Evolutionary conservation across 2,888 invertebrate genomes (phyloP).

Genomic region (Phyllotreta cruciferae): DNA sequence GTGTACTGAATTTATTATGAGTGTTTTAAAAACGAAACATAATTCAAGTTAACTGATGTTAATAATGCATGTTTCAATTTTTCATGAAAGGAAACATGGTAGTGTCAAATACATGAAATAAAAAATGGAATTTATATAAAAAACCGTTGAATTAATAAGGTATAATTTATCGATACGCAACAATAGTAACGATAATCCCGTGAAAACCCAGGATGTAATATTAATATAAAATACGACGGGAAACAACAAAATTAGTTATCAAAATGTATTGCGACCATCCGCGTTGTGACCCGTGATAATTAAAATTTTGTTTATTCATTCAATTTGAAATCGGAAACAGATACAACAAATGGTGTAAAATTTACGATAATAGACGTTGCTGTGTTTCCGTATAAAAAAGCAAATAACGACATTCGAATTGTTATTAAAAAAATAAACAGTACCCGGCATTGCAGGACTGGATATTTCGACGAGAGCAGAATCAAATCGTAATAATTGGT

Average conservation of each 20-base stretch:
- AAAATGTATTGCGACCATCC: constrained; percentile 29
- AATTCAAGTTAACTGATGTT: too few species aligned
- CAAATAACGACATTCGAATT: constrained; percentile 12
- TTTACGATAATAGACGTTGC: constrained; percentile 19
- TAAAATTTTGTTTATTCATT: constrained; percentile 47
- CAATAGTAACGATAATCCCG: constrained; percentile 1
- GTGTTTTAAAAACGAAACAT: too few species aligned
- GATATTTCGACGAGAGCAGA: too few species aligned
- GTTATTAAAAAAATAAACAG: constrained; percentile 5
- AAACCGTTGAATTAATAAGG: too few species aligned
- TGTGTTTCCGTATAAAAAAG: constrained; percentile 15
- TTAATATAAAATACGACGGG: constrained; percentile 28
- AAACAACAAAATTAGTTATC: constrained; percentile 32
- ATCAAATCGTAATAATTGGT: too few species aligned
- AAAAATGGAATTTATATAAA: too few species aligned
- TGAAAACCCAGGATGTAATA: constrained; percentile 16
- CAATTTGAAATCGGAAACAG: constrained; percentile 36
- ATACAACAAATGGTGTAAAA: constrained; percentile 31
- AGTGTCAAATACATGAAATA: too few species aligned
- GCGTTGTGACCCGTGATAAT: constrained; percentile 36
- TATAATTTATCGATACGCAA: neutral
- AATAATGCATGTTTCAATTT: too few species aligned
- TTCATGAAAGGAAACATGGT: too few species aligned
- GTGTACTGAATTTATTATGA: too few species aligned
- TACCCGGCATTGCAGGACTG: too few species aligned